Evolutionary conservation across 2,113 vertebrate species (phyloP).

Genomic region (Lepisosteus oculatus): DNA sequence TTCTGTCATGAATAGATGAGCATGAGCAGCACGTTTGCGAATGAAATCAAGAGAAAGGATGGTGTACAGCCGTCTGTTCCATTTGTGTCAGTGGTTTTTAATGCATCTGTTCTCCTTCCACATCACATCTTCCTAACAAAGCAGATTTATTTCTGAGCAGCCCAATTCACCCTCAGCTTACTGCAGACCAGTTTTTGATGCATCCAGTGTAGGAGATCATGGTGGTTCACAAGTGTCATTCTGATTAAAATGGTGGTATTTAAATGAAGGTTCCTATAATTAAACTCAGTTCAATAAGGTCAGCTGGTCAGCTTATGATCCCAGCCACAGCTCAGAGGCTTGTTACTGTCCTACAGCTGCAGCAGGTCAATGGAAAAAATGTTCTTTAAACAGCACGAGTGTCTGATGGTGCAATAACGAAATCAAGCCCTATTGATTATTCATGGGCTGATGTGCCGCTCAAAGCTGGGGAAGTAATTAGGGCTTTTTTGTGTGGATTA

Average conservation of each 20-base stretch:
- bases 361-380: constrained; percentile 77
- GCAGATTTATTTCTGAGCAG: not conserved
- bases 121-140: no score
- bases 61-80: no score
- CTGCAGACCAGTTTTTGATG: not conserved
- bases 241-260: constrained; percentile 27
- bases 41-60: no score
- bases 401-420: constrained; percentile 82
- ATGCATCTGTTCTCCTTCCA: no score
- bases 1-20: no score
- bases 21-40: no score
- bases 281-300: constrained; percentile 67
- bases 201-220: constrained; percentile 22
- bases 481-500: constrained; percentile 85
- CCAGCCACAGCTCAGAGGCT: constrained; percentile 65
- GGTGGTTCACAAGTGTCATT: constrained; percentile 29
- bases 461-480: constrained; percentile 83
- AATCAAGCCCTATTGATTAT: constrained; percentile 82
- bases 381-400: constrained; percentile 76
- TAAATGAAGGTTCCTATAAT: constrained; percentile 51
- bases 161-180: no score
- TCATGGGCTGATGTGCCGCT: constrained; percentile 65
- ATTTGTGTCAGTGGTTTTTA: no score
- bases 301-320: constrained; percentile 70
- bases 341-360: constrained; percentile 67